phyloP scores from a whole-genome alignment of 92 coral and sea anemone species.

The Muricea muricata region DNA sequence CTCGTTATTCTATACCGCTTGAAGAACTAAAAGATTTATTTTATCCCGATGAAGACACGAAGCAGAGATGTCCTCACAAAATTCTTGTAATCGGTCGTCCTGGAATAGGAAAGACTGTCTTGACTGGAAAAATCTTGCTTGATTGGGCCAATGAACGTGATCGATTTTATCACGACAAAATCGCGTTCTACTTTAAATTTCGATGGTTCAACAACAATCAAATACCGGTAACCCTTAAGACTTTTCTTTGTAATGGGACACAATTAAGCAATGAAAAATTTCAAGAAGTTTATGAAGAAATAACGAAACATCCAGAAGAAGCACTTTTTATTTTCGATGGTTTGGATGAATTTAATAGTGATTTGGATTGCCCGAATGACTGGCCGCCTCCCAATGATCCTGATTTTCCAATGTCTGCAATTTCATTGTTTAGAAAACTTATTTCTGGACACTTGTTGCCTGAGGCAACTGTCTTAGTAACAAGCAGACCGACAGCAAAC shows the following conservation, averaged over 20 bases:
- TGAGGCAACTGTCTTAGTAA: slow-evolving; percentile 63
- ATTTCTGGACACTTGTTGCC: slow-evolving; percentile 32
- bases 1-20: slow-evolving; percentile 16
- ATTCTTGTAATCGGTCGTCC: slow-evolving; percentile 65
- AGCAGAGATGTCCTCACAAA: slow-evolving; percentile 35
- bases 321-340: slow-evolving; percentile 67
- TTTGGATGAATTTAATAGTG: slow-evolving; percentile 54
- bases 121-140: slow-evolving; percentile 50
- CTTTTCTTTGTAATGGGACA: slow-evolving; percentile 18
- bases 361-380: slow-evolving; percentile 13
- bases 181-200: slow-evolving; percentile 42
- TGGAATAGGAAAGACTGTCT: slow-evolving; percentile 66
- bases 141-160: slow-evolving; percentile 46
- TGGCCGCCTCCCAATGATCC: slow-evolving; percentile 11
- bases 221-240: slow-evolving; percentile 33
- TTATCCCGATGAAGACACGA: slow-evolving; percentile 25
- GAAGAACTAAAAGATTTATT: slow-evolving; percentile 41
- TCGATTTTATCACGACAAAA: background rate
- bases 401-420: slow-evolving; percentile 4
- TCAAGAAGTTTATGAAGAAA: slow-evolving; percentile 14
- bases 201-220: slow-evolving; percentile 52
- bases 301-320: slow-evolving; percentile 36
- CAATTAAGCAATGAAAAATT: background rate
- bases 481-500: slow-evolving; percentile 54
- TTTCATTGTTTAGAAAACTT: slow-evolving; percentile 57